Evolutionary conservation across 2,797 vertebrate species (phyloP).

Genomic region (Argyrosomus regius): DNA sequence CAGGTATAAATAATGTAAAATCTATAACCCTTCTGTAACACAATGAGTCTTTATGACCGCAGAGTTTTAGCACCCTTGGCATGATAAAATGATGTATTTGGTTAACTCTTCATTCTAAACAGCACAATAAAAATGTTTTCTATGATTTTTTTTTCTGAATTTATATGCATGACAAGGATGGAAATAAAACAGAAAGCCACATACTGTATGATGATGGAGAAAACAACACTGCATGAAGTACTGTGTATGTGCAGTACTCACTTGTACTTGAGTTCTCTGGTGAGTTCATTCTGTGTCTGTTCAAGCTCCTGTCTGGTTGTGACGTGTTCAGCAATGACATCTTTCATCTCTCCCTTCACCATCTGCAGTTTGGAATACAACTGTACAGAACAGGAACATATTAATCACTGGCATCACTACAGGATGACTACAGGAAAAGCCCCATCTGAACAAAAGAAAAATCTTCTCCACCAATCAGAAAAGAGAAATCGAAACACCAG

Average conservation of each 20-base stretch:
- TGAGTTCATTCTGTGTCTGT: slow-evolving; percentile 96
- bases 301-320: slow-evolving; percentile 95
- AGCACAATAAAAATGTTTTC: not conserved
- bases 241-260: slow-evolving; percentile 73
- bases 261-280: slow-evolving; percentile 98
- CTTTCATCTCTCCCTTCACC: slow-evolving; percentile 93
- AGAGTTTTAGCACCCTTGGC: rapidly evolving
- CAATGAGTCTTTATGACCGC: not conserved
- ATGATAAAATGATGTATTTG: not conserved
- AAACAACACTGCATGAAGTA: not conserved
- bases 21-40: not conserved
- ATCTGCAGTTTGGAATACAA: slow-evolving; percentile 94
- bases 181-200: not conserved
- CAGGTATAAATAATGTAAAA: too few species aligned
- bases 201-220: not conserved
- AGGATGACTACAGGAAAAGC: not conserved
- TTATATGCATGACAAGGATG: not conserved
- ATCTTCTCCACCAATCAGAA: not conserved
- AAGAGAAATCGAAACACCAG: not conserved
- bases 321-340: slow-evolving; percentile 94
- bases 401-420: too few species aligned
- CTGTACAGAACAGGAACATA: slow-evolving; percentile 75
- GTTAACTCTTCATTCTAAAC: not conserved
- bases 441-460: not conserved
- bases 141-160: not conserved